Conservation (phyloP, 53 echinoderm and acorn worm genomes). For the Paracentrotus lividus region DNA sequence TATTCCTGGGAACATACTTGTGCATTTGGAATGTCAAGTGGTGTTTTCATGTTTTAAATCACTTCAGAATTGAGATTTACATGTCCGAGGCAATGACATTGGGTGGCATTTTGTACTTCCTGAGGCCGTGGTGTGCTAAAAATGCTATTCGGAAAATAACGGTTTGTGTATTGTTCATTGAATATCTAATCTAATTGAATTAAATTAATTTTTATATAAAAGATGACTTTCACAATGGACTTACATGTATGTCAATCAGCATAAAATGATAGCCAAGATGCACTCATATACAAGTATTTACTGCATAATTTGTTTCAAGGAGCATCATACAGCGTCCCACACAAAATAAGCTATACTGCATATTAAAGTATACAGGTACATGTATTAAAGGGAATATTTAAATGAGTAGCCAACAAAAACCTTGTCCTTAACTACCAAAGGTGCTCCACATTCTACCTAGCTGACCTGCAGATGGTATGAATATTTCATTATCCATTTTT, state of each 20-base stretch:
- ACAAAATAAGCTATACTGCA: background rate
- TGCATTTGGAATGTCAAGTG: constrained; percentile 52
- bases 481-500: constrained; percentile 44
- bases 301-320: background rate
- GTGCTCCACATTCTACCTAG: background rate
- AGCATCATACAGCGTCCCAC: background rate
- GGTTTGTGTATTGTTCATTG: no score
- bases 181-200: no score
- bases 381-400: background rate
- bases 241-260: background rate
- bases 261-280: background rate
- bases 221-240: no score
- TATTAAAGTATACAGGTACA: background rate
- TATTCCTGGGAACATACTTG: background rate
- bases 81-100: background rate
- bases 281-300: background rate
- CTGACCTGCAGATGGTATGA: constrained; percentile 55
- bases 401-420: background rate
- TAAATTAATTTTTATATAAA: no score
- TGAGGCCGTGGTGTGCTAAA: background rate
- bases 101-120: constrained; percentile 1
- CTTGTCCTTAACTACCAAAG: background rate
- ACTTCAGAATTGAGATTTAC: background rate
- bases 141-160: background rate
- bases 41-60: constrained; percentile 27